Evolutionary conservation across 1,140 invertebrate species (phyloP).

Genomic region (Cyrtorhinus lividipennis): DNA sequence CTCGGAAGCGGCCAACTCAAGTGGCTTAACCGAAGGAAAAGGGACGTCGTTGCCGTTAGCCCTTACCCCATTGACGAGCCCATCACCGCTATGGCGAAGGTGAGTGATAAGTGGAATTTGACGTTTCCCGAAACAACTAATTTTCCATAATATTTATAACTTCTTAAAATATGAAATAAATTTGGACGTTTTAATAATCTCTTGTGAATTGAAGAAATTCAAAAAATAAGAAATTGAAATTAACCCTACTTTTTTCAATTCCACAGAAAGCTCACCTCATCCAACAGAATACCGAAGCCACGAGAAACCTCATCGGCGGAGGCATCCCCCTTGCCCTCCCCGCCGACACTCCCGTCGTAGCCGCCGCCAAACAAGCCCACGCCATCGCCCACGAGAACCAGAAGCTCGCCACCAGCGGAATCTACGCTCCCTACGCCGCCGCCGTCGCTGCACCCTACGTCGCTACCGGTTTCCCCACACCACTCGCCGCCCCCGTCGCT

Average conservation of each 20-base stretch:
- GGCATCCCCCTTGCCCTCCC: constrained; percentile 29
- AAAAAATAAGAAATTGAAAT: too few species aligned
- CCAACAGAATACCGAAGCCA: constrained; percentile 10
- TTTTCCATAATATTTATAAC: too few species aligned
- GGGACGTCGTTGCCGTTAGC: neutral
- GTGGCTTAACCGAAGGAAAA: neutral
- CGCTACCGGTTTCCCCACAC: too few species aligned
- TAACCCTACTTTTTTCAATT: neutral
- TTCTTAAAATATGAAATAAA: too few species aligned
- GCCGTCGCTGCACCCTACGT: constrained; percentile 1
- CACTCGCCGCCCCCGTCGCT: constrained; percentile 7
- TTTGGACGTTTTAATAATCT: too few species aligned
- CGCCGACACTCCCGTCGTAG: constrained; percentile 37
- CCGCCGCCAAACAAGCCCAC: constrained; percentile 34
- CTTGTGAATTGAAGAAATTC: too few species aligned
- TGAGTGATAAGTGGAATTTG: too few species aligned
- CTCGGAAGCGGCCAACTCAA: neutral
- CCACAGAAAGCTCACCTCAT: constrained; percentile 1
- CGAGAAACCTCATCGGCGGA: constrained; percentile 17
- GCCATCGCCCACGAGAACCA: constrained; percentile 25
- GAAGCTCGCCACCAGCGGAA: constrained; percentile 29
- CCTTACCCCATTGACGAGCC: neutral
- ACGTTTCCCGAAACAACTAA: too few species aligned
- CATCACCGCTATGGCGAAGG: neutral
- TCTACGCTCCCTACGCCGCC: constrained; percentile 13